These are phyloP conservation scores for Trichogramma dendrolimi DNA, from an alignment of 2,888 invertebrate genomes.

Conservation along the genomic window DNA sequence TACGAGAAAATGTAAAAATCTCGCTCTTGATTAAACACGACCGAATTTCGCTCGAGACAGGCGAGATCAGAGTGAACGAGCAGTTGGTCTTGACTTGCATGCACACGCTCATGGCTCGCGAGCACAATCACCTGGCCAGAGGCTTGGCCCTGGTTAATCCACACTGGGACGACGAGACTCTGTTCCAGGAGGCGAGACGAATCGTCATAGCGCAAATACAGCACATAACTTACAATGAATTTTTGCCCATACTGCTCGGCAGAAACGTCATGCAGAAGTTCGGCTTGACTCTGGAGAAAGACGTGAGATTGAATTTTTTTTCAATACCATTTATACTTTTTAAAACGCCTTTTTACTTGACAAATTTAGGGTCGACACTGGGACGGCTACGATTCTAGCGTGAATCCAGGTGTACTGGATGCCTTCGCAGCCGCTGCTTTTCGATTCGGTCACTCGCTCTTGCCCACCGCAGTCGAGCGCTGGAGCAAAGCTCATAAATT, in stretches of 20 bases:
- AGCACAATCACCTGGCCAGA: conserved; percentile 82
- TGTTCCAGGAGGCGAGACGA: conserved; percentile 81
- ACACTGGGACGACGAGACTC: conserved; percentile 89
- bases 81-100: conserved; percentile 84
- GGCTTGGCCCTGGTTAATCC: conserved; percentile 76
- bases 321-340: background rate
- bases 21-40: too few species aligned
- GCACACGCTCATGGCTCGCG: conserved; percentile 86
- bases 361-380: conserved; percentile 56
- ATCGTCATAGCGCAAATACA: conserved; percentile 84
- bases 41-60: conserved; percentile 38
- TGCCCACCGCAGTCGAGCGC: conserved; percentile 86
- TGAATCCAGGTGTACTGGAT: conserved; percentile 84
- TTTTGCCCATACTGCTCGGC: conserved; percentile 80
- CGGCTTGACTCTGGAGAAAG: conserved; percentile 76
- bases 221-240: conserved; percentile 87
- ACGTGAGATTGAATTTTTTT: conserved; percentile 52
- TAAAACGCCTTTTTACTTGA: background rate
- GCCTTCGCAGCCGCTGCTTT: conserved; percentile 90
- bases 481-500: conserved; percentile 95
- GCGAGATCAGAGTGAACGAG: conserved; percentile 89
- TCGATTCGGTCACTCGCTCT: conserved; percentile 83
- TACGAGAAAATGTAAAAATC: background rate
- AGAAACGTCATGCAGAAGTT: conserved; percentile 90
- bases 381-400: conserved; percentile 77